Evolutionary conservation across 2,113 vertebrate species (phyloP).

Genomic region (Sitta europaea): DNA sequence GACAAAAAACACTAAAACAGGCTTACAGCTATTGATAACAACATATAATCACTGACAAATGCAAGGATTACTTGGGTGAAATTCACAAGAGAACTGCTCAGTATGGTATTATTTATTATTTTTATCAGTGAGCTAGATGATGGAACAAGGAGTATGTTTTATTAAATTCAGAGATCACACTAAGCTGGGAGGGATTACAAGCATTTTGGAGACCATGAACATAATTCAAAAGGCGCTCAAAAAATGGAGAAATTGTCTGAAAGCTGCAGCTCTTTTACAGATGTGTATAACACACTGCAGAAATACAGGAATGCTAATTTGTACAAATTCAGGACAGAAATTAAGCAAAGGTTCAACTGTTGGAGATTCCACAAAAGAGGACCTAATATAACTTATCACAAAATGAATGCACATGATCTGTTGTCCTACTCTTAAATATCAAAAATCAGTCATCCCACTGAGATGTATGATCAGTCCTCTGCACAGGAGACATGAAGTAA

Average conservation of each 20-base stretch:
- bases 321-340: background rate
- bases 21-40: background rate
- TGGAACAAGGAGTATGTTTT: background rate
- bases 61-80: background rate
- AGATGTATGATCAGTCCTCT: background rate
- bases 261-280: background rate
- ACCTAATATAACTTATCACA: background rate
- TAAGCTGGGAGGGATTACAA: constrained; percentile 14
- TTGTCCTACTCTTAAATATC: background rate
- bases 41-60: background rate
- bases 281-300: background rate
- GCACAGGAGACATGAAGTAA: background rate
- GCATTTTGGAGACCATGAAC: background rate
- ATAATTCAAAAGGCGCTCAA: background rate
- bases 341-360: background rate
- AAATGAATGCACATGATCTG: background rate
- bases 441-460: background rate
- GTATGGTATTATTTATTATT: background rate
- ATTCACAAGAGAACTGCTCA: background rate
- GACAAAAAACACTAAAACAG: background rate
- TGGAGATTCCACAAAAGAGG: background rate
- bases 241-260: background rate
- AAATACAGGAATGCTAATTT: background rate
- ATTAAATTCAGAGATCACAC: background rate
- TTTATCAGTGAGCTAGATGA: background rate